phyloP scores from a whole-genome alignment of 2,113 vertebrate genomes.

The Rhinoderma darwinii region DNA sequence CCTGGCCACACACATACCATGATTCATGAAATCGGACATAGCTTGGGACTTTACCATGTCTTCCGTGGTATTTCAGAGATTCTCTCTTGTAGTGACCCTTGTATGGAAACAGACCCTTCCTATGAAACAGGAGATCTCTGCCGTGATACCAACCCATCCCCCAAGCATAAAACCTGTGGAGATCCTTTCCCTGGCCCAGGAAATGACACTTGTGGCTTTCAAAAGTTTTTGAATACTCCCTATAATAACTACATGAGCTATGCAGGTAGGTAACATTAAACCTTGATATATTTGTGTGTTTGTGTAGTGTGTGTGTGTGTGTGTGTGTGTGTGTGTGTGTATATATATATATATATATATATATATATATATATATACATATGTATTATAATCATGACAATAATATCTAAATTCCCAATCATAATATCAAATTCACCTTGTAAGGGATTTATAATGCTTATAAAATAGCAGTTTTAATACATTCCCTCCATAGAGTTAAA shows the following conservation, averaged over 20 bases:
- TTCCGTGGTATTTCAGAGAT: constrained; percentile 96
- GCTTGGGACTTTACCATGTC: constrained; percentile 94
- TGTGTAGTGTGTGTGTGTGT: too few relatives aligned
- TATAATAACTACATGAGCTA: constrained; percentile 99
- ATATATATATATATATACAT: too few relatives aligned
- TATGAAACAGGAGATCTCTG: constrained; percentile 96
- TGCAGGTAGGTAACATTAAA: constrained; percentile 78
- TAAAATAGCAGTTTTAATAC: too few relatives aligned
- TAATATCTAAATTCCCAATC: not conserved
- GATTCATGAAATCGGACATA: constrained; percentile 98
- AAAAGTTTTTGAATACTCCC: constrained; percentile 87
- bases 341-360: too few relatives aligned
- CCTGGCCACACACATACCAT: constrained; percentile 96
- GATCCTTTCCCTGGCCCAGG: constrained; percentile 84
- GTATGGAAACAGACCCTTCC: constrained; percentile 95
- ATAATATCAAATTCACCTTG: not conserved
- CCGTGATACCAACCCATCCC: constrained; percentile 92
- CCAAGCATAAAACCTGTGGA: constrained; percentile 91
- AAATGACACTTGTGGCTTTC: constrained; percentile 92
- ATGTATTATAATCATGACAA: not conserved
- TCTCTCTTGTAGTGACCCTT: constrained; percentile 93
- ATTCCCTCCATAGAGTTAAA: too few relatives aligned
- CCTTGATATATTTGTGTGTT: not conserved
- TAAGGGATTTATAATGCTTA: too few relatives aligned
- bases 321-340: too few relatives aligned